Conservation (phyloP, 2,888 invertebrate genomes). For the Pristionchus exspectatus region DNA sequence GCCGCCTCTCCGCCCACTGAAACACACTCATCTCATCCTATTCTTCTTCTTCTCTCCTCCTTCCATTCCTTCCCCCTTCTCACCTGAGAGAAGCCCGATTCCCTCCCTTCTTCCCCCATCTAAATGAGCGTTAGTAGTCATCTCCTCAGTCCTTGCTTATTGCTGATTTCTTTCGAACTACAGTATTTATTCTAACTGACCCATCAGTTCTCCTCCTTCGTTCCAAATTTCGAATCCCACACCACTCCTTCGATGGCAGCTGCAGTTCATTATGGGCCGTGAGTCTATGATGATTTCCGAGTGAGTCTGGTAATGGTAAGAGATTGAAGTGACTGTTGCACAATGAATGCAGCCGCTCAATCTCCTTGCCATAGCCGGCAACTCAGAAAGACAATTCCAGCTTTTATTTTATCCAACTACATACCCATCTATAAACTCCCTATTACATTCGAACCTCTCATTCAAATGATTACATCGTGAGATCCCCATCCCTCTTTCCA, state of each 20-base stretch:
- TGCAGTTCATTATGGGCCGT: neutral
- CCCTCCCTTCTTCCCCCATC: neutral
- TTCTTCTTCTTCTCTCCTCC: conserved; percentile 16
- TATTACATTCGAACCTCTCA: no score
- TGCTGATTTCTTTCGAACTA: no score
- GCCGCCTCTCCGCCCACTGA: conserved; percentile 21
- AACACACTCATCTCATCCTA: conserved; percentile 32
- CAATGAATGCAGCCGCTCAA: neutral
- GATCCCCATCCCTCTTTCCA: no score
- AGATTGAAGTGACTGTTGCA: conserved; percentile 50
- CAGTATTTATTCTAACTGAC: no score
- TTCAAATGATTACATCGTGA: no score
- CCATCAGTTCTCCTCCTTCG: neutral
- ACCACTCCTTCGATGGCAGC: no score
- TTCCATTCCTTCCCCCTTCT: neutral
- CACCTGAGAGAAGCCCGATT: neutral
- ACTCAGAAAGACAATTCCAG: neutral
- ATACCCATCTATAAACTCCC: no score
- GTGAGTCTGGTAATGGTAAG: conserved; percentile 51
- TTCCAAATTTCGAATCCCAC: no score
- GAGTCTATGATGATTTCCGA: neutral
- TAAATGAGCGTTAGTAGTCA: neutral
- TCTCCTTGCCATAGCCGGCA: conserved; percentile 47
- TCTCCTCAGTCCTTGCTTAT: neutral
- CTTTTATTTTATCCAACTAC: neutral